These are phyloP conservation scores for Pheosia gnoma DNA, from an alignment of 2,888 invertebrate genomes.

Conservation along the genomic window DNA sequence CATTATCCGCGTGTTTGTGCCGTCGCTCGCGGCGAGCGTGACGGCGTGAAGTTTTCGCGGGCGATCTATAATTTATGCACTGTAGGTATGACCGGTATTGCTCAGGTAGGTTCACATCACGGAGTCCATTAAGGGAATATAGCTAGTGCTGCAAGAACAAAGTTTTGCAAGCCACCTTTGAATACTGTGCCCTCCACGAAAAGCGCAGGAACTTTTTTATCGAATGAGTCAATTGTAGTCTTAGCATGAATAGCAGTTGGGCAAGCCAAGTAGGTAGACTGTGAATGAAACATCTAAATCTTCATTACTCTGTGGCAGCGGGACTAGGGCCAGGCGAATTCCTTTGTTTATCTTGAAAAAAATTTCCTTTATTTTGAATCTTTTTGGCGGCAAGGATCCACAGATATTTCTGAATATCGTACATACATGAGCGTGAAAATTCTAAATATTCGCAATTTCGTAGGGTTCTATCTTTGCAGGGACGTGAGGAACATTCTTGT, in stretches of 20 bases:
- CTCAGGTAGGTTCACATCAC: not conserved
- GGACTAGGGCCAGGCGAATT: not conserved
- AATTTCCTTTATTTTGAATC: not conserved
- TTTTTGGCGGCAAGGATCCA: slow-evolving; percentile 18
- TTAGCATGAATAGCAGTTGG: no score
- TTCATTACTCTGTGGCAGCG: no score
- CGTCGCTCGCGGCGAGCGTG: slow-evolving; percentile 56
- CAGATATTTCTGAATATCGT: slow-evolving; percentile 41
- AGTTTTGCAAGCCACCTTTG: no score
- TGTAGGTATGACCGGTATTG: slow-evolving; percentile 40
- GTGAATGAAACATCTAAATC: no score
- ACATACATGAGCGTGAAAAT: slow-evolving; percentile 41
- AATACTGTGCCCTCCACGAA: no score
- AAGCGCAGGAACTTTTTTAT: no score
- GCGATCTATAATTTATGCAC: slow-evolving; percentile 56
- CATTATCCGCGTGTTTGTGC: slow-evolving; percentile 57
- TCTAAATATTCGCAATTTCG: slow-evolving; percentile 45
- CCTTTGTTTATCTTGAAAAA: not conserved
- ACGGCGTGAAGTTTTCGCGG: slow-evolving; percentile 52
- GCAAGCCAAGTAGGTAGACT: no score
- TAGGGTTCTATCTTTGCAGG: slow-evolving; percentile 38
- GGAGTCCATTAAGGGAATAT: not conserved
- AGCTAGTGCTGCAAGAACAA: no score
- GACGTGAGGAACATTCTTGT: slow-evolving; percentile 35
- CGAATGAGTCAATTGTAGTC: no score